Base-by-base conservation (phyloP, 1,140 invertebrate genomes). In the Littorina saxatilis region DNA sequence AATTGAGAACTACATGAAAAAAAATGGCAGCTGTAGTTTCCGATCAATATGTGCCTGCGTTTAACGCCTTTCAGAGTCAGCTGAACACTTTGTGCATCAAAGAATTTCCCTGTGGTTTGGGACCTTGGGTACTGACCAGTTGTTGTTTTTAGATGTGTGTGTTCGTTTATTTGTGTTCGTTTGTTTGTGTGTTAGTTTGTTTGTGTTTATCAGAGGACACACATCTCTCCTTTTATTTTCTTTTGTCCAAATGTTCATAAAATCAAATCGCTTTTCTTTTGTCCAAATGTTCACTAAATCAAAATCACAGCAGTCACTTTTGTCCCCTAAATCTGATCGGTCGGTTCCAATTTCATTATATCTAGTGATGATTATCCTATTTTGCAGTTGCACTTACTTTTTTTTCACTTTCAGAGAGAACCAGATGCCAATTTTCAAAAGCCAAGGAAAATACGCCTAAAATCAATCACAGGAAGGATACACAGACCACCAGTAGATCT, bases 81-180 rank as follows among this genome's bases (percentile, higher is more conserved):
- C 75, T 92, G 47, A 88, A 87, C 81, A 88, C 89, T 35, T 77
- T 92, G 23, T 90, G 91, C 79, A 80, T 92, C 27, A 83, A 85
- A 37, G 91, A 92, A 85, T 92, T 92, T 85, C 91, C 91, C 11
- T 92, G 91, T 85, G 91, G 91, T 58, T 55, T 73, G 72, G 91
- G 91, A 55, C 66, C 82, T 52, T 92, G 91, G 91, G 90, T 91
- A 87, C 82, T 72, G n/a, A 13, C 47, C 2, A 2, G 23, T 50
- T 50, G 37, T 47, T 58, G n/a, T 63, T 2, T 61, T 20, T 61
- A 17, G 15, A 13, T 61, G 20, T 61, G 29, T 50, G 50, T 61
- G n/a, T 61, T 17, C 7, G 50, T 61, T 29, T 63, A 3, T 61
- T 5, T 52, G n/a, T 70, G 4, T 40, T 4, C 40, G 35, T 40